These are phyloP conservation scores for Melanotaenia parkinsoni DNA, from an alignment of 2,797 vertebrate species.

Conservation along the genomic window DNA sequence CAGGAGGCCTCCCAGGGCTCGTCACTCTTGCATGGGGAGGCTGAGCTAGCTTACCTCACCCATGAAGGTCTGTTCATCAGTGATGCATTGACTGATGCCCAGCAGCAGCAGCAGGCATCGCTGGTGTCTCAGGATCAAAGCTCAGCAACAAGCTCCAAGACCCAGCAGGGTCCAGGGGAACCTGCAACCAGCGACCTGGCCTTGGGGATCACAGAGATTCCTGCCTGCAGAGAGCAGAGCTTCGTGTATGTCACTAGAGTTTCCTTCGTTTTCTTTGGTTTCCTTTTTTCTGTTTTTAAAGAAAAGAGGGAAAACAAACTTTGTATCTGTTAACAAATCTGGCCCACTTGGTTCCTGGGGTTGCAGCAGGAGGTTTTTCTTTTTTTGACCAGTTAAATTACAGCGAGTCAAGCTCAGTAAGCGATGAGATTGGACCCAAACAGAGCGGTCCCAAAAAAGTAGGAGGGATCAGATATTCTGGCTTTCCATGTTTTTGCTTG, in stretches of 20 bases:
- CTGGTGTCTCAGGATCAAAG: constrained; percentile 56
- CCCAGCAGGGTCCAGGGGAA: constrained; percentile 67
- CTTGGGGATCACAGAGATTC: constrained; percentile 86
- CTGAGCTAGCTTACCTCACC: constrained; percentile 94
- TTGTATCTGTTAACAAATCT: not conserved
- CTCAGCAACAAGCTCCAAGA: constrained; percentile 10
- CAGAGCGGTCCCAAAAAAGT: too few species aligned
- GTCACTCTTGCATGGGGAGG: constrained; percentile 75
- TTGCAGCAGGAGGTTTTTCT: too few species aligned
- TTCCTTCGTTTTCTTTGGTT: not conserved
- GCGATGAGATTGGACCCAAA: too few species aligned
- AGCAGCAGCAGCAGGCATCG: constrained; percentile 66
- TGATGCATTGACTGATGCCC: constrained; percentile 87
- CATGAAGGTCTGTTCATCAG: constrained; percentile 97
- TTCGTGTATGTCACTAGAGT: constrained; percentile 82
- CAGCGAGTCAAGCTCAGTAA: too few species aligned
- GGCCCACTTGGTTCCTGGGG: too few species aligned
- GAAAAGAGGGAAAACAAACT: not conserved
- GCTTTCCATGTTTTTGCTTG: too few species aligned
- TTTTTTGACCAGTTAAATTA: too few species aligned
- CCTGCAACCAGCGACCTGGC: constrained; percentile 84
- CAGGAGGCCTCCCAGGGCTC: constrained; percentile 36
- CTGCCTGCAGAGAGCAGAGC: constrained; percentile 87
- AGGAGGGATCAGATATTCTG: too few species aligned
- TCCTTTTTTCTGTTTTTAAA: not conserved